A percentile compares a stretch with the other conserved stretches of the same genome.
Conservation (phyloP, 2,797 vertebrate genomes). For the Cichlasoma orientale region DNA sequence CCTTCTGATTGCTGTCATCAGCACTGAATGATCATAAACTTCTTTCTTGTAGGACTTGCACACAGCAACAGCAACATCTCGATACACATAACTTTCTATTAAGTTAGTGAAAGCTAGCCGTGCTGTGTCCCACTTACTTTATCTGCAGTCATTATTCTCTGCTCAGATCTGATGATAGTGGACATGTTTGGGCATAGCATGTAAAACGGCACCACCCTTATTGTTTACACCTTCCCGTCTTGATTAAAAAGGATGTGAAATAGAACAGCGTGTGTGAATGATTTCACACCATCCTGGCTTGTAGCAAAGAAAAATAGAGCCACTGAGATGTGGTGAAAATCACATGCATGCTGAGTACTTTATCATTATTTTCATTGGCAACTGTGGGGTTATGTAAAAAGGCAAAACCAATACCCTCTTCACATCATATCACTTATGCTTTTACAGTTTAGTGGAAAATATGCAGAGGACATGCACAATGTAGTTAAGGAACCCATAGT, state of each 20-base stretch:
- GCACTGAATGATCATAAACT: slow-evolving; percentile 62
- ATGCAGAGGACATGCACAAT: slow-evolving; percentile 77
- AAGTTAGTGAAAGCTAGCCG: slow-evolving; percentile 55
- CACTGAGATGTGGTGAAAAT: slow-evolving; percentile 30
- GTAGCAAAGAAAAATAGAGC: slow-evolving; percentile 28
- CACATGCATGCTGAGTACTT: background rate
- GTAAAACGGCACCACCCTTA: slow-evolving; percentile 41
- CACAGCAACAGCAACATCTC: slow-evolving; percentile 45
- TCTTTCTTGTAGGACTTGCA: slow-evolving; percentile 52
- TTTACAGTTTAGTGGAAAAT: slow-evolving; percentile 69
- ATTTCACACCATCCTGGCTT: slow-evolving; percentile 36
- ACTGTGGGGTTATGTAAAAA: slow-evolving; percentile 39
- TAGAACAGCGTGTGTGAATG: slow-evolving; percentile 14
- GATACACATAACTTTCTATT: slow-evolving; percentile 66
- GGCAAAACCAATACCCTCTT: slow-evolving; percentile 41
- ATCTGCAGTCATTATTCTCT: slow-evolving; percentile 53
- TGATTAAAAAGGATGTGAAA: slow-evolving; percentile 46
- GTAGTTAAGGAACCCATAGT: slow-evolving; percentile 66
- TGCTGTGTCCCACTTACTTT: slow-evolving; percentile 46
- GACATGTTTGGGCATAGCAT: slow-evolving; percentile 54
- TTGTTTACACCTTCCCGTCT: slow-evolving; percentile 60
- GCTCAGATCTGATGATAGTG: slow-evolving; percentile 52
- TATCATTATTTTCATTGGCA: slow-evolving; percentile 52
- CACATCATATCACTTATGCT: slow-evolving; percentile 53
- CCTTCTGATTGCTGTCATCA: slow-evolving; percentile 64